phyloP scores from a whole-genome alignment of 2,888 invertebrate species.

The Rhimphoctona megacephalus region DNA sequence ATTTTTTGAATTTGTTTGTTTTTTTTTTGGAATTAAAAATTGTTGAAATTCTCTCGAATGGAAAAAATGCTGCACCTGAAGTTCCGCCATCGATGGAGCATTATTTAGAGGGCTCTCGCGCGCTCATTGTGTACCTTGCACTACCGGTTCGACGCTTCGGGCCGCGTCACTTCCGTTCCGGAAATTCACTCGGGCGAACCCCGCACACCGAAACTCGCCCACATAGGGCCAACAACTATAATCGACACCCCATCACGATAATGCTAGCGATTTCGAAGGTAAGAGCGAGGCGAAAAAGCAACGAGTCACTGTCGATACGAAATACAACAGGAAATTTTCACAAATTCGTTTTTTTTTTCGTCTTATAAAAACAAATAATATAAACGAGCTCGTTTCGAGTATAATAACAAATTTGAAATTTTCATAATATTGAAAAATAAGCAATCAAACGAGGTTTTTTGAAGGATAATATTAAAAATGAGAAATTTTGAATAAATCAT shows the following conservation, averaged over 20 bases:
- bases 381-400: not conserved
- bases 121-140: conserved; percentile 29
- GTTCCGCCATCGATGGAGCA: conserved; percentile 77
- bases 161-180: conserved; percentile 46
- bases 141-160: conserved; percentile 34
- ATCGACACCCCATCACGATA: conserved; percentile 11
- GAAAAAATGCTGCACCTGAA: conserved; percentile 73
- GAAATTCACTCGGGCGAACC: conserved; percentile 30
- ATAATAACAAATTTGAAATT: not conserved
- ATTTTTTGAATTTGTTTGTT: not conserved
- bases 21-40: not conserved
- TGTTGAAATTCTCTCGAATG: not conserved
- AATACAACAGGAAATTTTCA: not conserved
- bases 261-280: not conserved
- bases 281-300: not conserved
- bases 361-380: not conserved
- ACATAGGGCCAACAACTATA: conserved; percentile 11
- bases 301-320: conserved; percentile 1
- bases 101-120: conserved; percentile 67
- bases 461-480: too few species aligned
- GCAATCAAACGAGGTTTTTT: not conserved
- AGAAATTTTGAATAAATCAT: too few species aligned
- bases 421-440: not conserved
- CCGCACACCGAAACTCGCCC: conserved; percentile 32
- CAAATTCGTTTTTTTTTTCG: not conserved